A percentile compares a stretch with the other conserved stretches of the same genome.
Conservation (phyloP, 2,113 vertebrate species). For the Mormyrus lacerda region DNA sequence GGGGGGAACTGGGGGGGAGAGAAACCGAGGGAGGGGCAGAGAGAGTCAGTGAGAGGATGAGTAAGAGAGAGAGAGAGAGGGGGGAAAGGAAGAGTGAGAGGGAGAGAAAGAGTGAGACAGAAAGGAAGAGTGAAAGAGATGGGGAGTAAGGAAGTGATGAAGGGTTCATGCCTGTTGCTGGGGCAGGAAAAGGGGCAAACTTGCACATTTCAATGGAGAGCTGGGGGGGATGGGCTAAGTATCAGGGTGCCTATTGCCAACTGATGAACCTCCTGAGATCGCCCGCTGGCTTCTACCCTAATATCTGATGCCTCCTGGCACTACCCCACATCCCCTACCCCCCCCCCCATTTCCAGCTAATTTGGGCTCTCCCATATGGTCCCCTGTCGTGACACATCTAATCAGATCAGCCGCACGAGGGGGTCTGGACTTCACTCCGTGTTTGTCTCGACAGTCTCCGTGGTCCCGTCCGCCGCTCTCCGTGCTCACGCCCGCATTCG, state of each 20-base stretch:
- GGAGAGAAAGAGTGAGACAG: not conserved
- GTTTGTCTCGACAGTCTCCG: conserved; percentile 58
- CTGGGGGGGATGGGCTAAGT: not conserved
- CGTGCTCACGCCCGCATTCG: not conserved
- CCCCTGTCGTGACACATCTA: conserved; percentile 59
- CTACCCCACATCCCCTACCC: not conserved
- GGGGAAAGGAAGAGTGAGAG: not conserved
- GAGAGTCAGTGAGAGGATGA: not conserved
- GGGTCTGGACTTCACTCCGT: conserved; percentile 48
- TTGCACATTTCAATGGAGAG: not conserved
- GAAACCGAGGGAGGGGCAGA: not conserved
- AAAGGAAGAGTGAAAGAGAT: not conserved
- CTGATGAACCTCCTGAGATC: not conserved
- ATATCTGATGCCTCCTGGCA: not conserved
- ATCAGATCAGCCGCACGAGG: conserved; percentile 55
- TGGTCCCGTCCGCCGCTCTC: conserved; percentile 29
- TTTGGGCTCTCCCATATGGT: conserved; percentile 67
- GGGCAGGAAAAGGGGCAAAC: not conserved
- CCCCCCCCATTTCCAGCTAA: conserved; percentile 59
- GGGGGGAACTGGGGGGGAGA: not conserved
- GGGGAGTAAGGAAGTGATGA: not conserved
- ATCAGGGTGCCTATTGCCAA: not conserved
- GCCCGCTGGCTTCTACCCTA: not conserved
- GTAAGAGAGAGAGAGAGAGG: not conserved
- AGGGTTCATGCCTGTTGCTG: not conserved